Percentiles rank a stretch among this genome's conserved stretches.
These are phyloP conservation scores for Acholoe squamosa DNA, from an alignment of 2,888 invertebrate species.

Conservation along the genomic window DNA sequence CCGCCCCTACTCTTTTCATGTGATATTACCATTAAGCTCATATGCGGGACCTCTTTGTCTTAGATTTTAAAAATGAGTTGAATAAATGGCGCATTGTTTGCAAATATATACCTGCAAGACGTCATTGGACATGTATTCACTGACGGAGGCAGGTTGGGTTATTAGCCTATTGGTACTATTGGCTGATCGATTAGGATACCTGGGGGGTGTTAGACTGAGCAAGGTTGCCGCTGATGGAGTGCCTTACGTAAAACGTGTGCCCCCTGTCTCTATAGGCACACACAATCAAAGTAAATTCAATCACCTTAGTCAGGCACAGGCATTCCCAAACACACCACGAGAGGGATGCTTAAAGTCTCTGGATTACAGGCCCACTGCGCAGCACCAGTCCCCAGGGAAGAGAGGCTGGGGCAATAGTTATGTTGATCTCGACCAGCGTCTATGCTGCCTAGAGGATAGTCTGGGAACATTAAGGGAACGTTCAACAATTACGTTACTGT, in stretches of 20 bases:
- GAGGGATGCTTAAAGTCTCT: not conserved
- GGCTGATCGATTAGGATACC: not conserved
- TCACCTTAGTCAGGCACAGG: not conserved
- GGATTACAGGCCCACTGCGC: not conserved
- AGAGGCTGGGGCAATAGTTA: no score
- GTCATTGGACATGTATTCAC: not conserved
- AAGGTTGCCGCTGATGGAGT: not conserved
- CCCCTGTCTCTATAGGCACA: not conserved
- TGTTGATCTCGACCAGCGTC: no score
- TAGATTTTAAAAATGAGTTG: not conserved
- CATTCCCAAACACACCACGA: not conserved
- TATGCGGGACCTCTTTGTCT: not conserved
- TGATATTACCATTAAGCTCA: not conserved
- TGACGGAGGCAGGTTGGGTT: not conserved
- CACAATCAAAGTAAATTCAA: slow-evolving; percentile 11
- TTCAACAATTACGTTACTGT: no score
- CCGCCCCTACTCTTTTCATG: not conserved
- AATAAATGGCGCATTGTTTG: not conserved
- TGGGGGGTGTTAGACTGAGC: not conserved
- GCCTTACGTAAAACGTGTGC: not conserved
- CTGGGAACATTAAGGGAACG: no score
- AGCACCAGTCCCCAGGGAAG: not conserved
- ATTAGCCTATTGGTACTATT: not conserved
- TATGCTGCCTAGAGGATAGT: no score
- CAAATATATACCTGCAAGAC: not conserved